Evolutionary conservation across 2,888 invertebrate genomes (phyloP), one percentile per base, ranked within the genome.

Genomic region (Antheraea assamensis): DNA sequence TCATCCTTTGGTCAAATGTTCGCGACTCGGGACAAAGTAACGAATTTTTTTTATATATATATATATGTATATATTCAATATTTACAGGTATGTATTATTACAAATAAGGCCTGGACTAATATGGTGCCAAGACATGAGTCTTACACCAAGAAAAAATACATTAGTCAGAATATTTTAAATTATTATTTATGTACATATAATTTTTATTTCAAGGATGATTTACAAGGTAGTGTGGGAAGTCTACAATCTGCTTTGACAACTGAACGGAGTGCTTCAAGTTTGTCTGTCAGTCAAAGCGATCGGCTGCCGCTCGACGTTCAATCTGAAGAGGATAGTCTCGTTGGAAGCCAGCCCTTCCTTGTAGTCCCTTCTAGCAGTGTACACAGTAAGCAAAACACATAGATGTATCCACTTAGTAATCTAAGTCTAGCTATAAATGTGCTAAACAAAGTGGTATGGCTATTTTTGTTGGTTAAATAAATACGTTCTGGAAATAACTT

Each of bases 331-430:
- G 81, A 79, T 10, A 89, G 86, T 71, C 78, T 88, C 1, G 76
- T 83, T 0, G 85, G 85, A 31, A 91, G 87, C 71, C 87, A 88
- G 71, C 84, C 86, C 3, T 80, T 88, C 2, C 85, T 79, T 7
- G 83, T 85, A 27, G 78, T 76, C 21, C 79, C 86, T 17, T 84
- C 89, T 0, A 84, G 82, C 64, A 91, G 89, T 73, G 82, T 85
- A 42, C 79, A 88, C n/a, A 90, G 93, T 93, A 76, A 90, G 91
- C 83, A 64, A 13, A 8, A 35, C 31, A n/a, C n/a, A 31, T 68
- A 27, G 4, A 8, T 19, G 15, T 68, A 35, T 24, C n/a, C 35
- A 68, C 68, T 72, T 17, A 35, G 3, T 71, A 15, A 35, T 55
- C 15, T 55, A 55, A 31, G 31, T 21, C 17, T 5, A 35, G 35